A percentile compares a stretch with the other conserved stretches of the same genome.
Conservation (phyloP, 2,888 invertebrate species). For the Antheraea assamensis region DNA sequence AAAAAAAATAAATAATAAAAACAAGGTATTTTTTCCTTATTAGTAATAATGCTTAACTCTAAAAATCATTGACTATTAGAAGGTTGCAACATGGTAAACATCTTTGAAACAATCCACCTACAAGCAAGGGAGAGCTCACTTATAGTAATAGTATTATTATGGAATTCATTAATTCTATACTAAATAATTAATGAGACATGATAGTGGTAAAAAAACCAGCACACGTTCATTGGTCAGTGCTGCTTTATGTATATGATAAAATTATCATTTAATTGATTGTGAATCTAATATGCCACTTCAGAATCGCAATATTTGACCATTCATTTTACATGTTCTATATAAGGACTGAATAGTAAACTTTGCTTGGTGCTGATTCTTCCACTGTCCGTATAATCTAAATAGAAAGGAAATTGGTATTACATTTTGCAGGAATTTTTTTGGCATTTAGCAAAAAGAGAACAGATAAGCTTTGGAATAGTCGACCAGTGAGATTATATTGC, state of each 20-base stretch:
- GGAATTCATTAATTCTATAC: conserved; percentile 77
- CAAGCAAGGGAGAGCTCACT: conserved; percentile 79
- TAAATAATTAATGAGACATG: conserved; percentile 65
- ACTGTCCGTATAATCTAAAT: conserved; percentile 69
- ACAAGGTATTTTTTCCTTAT: conserved; percentile 77
- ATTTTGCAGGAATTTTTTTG: conserved; percentile 75
- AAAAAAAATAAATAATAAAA: conserved; percentile 82
- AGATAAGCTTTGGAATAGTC: conserved; percentile 77
- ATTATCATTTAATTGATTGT: conserved; percentile 2
- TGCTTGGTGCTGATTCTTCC: conserved; percentile 50
- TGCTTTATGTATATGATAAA: conserved; percentile 26
- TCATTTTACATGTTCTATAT: not conserved
- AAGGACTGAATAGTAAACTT: not conserved
- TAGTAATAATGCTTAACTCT: conserved; percentile 74
- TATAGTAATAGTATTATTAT: conserved; percentile 74
- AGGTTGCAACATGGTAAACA: conserved; percentile 77
- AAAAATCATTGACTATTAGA: conserved; percentile 78
- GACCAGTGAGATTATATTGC: conserved; percentile 62
- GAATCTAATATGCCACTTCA: conserved; percentile 10
- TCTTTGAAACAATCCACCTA: conserved; percentile 73
- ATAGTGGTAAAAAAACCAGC: conserved; percentile 41
- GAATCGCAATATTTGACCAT: conserved; percentile 21
- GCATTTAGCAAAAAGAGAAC: conserved; percentile 76
- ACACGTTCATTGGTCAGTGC: conserved; percentile 19
- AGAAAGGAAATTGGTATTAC: conserved; percentile 66